These are phyloP conservation scores for Xiphophorus maculatus DNA, from an alignment of 2,113 vertebrate species.

Conservation along the genomic window DNA sequence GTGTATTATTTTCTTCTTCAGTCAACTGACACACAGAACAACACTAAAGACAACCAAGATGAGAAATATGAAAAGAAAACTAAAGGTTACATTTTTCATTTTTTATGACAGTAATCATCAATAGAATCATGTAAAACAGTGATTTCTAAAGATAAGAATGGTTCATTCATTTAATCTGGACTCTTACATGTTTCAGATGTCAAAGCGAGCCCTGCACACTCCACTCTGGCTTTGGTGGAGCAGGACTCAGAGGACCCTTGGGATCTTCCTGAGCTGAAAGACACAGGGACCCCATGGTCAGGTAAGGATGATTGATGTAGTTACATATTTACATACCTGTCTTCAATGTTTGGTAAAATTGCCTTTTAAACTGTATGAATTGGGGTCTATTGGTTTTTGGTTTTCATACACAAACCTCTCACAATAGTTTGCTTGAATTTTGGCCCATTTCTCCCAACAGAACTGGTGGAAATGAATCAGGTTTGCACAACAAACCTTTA, in stretches of 20 bases:
- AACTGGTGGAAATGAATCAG: too few species aligned
- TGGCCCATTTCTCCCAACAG: too few species aligned
- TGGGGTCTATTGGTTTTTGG: too few species aligned
- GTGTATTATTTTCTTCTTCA: conserved; percentile 37
- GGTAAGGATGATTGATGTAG: conserved; percentile 70
- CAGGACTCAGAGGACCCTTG: conserved; percentile 80
- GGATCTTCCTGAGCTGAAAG: conserved; percentile 84
- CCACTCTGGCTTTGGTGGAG: conserved; percentile 82
- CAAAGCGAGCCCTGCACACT: conserved; percentile 67
- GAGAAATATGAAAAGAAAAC: conserved; percentile 62
- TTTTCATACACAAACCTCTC: too few species aligned
- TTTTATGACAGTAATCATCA: not conserved
- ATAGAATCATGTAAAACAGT: not conserved
- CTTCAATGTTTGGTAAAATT: too few species aligned
- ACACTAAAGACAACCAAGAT: conserved; percentile 72
- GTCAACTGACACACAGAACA: conserved; percentile 82
- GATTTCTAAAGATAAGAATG: not conserved
- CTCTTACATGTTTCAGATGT: conserved; percentile 21
- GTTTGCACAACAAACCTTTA: too few species aligned
- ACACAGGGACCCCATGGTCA: conserved; percentile 88
- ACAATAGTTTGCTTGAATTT: too few species aligned
- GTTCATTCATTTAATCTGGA: not conserved
- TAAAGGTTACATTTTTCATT: conserved; percentile 44
- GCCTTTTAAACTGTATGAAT: too few species aligned
- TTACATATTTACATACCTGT: too few species aligned